Base-by-base conservation (phyloP, 1,140 invertebrate species). In the Diprion similis region DNA sequence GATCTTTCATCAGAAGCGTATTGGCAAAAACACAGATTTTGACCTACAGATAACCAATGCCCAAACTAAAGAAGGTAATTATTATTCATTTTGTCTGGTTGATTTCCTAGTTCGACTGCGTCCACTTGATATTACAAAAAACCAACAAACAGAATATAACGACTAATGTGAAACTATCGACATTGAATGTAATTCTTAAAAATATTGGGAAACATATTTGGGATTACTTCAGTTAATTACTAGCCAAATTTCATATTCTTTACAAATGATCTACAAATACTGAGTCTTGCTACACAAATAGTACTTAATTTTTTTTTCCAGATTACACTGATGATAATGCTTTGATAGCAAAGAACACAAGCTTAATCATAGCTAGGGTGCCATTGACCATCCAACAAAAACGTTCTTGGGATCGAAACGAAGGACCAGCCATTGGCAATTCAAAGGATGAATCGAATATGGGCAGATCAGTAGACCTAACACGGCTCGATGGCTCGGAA, bases 31-130 rank as follows among this genome's bases (percentile, higher is more conserved):
- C 75, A 94, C 94, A 1, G 96, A 98, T 86, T 98, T 98, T 89
- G 97, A 99, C 91, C 89, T 99, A 47, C 94, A 97, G 87, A 96
- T 99, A 72, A 97, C 95, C 19, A 99, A 99, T 92, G 97, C 97
- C 47, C 97, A 99, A 89, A 99, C 97, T 68, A 98, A 98, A 90
- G 95, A 98, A 94, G 95, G 97, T 97, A 90, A 87, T 87, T 76
- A 37, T 24, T 70, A 66, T 74, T 72, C 10, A n/a, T 59, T 37
- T 37, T 37, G 24, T 37, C 1, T 4, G 24, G 24, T 37, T 37
- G 0, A 3, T 37, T 1, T 37, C 6, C 24, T 37, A 37, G 24
- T 37, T 37, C 2, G 6, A 37, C 24, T 37, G 24, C 24, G 24
- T 37, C 24, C 24, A 37, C 6, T 6, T 37, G 24, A 37, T 37